These are phyloP conservation scores for Ovis aries DNA, from an alignment of 2,113 vertebrate genomes.

Conservation along the genomic window DNA sequence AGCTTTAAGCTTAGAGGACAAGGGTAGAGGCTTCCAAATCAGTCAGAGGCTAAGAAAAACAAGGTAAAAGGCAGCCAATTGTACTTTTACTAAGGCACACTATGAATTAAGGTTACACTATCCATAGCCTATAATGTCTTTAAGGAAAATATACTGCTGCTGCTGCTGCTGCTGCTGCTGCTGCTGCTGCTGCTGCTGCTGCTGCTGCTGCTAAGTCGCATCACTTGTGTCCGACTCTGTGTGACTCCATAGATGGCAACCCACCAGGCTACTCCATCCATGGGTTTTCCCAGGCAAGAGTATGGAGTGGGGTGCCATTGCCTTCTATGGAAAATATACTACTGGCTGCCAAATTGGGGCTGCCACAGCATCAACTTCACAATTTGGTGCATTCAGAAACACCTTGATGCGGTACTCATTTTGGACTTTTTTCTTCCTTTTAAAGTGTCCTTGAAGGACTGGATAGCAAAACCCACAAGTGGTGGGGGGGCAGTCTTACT, in stretches of 20 bases:
- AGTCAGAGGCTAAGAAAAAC: background rate
- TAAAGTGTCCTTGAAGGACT: background rate
- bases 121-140: background rate
- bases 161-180: background rate
- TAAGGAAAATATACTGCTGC: background rate
- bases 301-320: too few species aligned
- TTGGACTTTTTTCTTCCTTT: background rate
- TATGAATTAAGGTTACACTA: background rate
- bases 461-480: background rate
- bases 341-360: background rate
- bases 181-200: too few species aligned
- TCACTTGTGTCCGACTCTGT: too few species aligned
- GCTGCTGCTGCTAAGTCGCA: too few species aligned
- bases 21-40: background rate
- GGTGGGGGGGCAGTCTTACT: background rate
- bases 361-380: background rate
- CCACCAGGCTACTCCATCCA: too few species aligned
- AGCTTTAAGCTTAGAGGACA: background rate
- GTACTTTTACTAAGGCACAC: background rate
- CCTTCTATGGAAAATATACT: background rate
- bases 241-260: too few species aligned
- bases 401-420: background rate
- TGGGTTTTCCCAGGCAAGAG: too few species aligned
- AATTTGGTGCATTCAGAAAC: background rate
- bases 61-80: background rate